Conservation (phyloP, 2,888 invertebrate genomes). For the Dorcus hopei region DNA sequence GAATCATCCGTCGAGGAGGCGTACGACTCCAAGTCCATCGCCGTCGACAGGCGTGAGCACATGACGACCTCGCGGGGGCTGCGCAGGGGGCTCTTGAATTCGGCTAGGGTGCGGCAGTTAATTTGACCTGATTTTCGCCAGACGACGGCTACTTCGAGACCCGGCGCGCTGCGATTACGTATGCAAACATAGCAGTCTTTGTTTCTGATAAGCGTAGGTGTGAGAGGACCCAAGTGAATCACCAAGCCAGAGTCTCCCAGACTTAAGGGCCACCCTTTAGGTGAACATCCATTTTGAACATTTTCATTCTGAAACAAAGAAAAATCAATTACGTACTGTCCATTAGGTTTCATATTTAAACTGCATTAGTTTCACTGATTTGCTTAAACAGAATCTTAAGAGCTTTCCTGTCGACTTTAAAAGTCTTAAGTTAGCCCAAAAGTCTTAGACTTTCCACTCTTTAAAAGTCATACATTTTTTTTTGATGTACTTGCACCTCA, state of each 20-base stretch:
- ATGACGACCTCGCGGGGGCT: constrained; percentile 33
- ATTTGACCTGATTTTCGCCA: constrained; percentile 41
- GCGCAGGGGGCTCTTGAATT: constrained; percentile 32
- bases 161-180: constrained; percentile 38
- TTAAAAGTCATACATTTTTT: too few relatives aligned
- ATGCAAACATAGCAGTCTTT: constrained; percentile 66
- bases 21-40: constrained; percentile 42
- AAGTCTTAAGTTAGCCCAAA: too few relatives aligned
- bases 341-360: too few relatives aligned
- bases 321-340: too few relatives aligned
- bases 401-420: too few relatives aligned
- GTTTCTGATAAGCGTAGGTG: constrained; percentile 58
- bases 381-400: too few relatives aligned
- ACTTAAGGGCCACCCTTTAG: constrained; percentile 66
- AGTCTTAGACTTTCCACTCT: too few relatives aligned
- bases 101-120: constrained; percentile 41
- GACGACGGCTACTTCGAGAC: constrained; percentile 41
- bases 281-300: constrained; percentile 47
- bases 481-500: too few relatives aligned
- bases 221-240: constrained; percentile 62
- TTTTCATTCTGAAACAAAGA: constrained; percentile 54
- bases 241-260: constrained; percentile 59
- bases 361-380: too few relatives aligned
- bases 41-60: constrained; percentile 42
- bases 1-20: constrained; percentile 29